Percentiles rank a stretch among this genome's conserved stretches.
Conservation (phyloP, 2,888 invertebrate genomes). For the Trissolcus japonicus region DNA sequence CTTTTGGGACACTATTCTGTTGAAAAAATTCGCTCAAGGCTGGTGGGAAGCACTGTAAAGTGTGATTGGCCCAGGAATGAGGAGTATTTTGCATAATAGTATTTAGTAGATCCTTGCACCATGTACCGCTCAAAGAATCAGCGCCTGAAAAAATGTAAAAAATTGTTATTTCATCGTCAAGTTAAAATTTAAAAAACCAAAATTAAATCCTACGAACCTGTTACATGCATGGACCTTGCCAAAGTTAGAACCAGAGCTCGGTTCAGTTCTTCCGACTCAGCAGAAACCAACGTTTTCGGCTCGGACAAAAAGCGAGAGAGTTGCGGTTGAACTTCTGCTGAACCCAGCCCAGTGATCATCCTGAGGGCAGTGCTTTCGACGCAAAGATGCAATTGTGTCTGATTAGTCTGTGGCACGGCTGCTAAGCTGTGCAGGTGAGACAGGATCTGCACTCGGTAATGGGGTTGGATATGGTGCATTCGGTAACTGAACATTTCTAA, state of each 20-base stretch:
- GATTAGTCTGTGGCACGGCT: constrained; percentile 94
- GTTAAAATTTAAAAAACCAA: constrained; percentile 1
- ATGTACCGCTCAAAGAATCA: constrained; percentile 82
- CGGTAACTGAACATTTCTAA: constrained; percentile 98
- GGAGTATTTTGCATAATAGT: constrained; percentile 96
- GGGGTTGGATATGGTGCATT: constrained; percentile 96
- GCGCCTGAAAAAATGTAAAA: constrained; percentile 71
- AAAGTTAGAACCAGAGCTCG: constrained; percentile 94
- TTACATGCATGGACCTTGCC: constrained; percentile 95
- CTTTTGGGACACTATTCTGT: constrained; percentile 87
- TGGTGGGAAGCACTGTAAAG: constrained; percentile 91
- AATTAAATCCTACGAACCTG: constrained; percentile 78
- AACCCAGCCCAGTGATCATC: constrained; percentile 92
- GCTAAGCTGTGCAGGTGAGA: constrained; percentile 94
- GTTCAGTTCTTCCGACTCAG: constrained; percentile 96
- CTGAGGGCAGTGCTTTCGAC: constrained; percentile 93
- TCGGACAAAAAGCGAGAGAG: constrained; percentile 93
- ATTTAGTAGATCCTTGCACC: constrained; percentile 93
- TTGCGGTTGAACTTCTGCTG: constrained; percentile 95
- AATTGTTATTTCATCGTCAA: constrained; percentile 1
- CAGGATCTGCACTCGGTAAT: constrained; percentile 93
- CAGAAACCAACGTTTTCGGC: constrained; percentile 92
- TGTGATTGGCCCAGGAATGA: constrained; percentile 96
- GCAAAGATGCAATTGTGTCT: constrained; percentile 94
- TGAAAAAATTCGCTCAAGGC: constrained; percentile 93